Conservation (phyloP, 2,888 invertebrate species). For the Stegophylla sp. region DNA sequence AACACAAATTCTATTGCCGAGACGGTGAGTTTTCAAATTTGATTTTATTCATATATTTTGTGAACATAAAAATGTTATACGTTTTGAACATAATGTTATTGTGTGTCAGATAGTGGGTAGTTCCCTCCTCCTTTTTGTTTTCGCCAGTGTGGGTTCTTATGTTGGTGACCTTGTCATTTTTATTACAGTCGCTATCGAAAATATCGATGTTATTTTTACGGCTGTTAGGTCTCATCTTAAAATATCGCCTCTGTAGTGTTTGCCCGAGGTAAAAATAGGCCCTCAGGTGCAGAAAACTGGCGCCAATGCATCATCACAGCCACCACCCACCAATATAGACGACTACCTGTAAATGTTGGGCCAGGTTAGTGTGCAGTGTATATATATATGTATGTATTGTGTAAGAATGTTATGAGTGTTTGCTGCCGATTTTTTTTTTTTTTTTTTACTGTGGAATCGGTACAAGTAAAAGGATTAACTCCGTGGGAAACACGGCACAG, state of each 20-base stretch:
- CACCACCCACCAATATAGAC: background rate
- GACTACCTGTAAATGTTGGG: slow-evolving; percentile 49
- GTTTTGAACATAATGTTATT: background rate
- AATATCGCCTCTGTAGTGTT: slow-evolving; percentile 10
- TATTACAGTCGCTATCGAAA: slow-evolving; percentile 41
- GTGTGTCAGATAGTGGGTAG: background rate
- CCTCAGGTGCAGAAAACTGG: slow-evolving; percentile 49
- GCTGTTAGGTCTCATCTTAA: slow-evolving; percentile 39
- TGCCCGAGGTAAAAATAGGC: slow-evolving; percentile 27
- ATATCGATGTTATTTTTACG: slow-evolving; percentile 42
- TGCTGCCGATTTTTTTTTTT: slow-evolving; percentile 32
- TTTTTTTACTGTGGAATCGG: slow-evolving; percentile 26
- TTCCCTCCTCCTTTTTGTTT: slow-evolving; percentile 4
- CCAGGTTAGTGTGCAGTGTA: slow-evolving; percentile 43
- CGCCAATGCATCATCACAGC: slow-evolving; percentile 21
- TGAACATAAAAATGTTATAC: background rate
- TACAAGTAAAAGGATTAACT: slow-evolving; percentile 44
- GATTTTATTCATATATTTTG: background rate
- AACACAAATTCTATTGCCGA: slow-evolving; percentile 49
- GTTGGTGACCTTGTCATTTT: slow-evolving; percentile 52
- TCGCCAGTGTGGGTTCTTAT: slow-evolving; percentile 19
- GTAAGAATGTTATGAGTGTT: slow-evolving; percentile 38
- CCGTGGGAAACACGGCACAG: slow-evolving; percentile 42
- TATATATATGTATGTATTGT: slow-evolving; percentile 10
- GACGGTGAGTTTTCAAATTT: slow-evolving; percentile 36